These are phyloP conservation scores for Lymantria dispar DNA, from an alignment of 2,888 invertebrate species.

Conservation along the genomic window DNA sequence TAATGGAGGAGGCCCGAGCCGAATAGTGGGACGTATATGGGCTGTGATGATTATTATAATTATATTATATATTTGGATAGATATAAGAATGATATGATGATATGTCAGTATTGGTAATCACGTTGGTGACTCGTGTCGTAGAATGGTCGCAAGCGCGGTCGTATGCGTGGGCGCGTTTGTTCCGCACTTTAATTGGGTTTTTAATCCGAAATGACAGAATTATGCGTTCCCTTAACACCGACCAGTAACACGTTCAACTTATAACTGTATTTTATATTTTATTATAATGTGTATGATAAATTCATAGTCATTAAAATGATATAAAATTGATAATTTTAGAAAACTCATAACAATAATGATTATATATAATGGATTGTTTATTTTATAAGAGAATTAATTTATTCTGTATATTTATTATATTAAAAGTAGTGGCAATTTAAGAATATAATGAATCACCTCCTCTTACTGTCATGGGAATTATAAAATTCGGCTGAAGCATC, in stretches of 20 bases:
- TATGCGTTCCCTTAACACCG: slow-evolving; percentile 22
- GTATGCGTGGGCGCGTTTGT: slow-evolving; percentile 35
- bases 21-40: too few relatives aligned
- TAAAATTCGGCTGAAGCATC: too few relatives aligned
- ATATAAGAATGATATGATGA: not conserved
- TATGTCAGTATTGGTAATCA: slow-evolving; percentile 13
- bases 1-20: too few relatives aligned
- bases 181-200: slow-evolving; percentile 44
- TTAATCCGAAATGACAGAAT: slow-evolving; percentile 47
- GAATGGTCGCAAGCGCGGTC: slow-evolving; percentile 12
- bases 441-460: too few relatives aligned
- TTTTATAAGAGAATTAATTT: too few relatives aligned
- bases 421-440: too few relatives aligned
- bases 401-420: too few relatives aligned
- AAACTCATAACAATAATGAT: not conserved
- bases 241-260: slow-evolving; percentile 7
- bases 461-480: too few relatives aligned
- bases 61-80: not conserved
- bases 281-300: slow-evolving; percentile 21
- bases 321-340: not conserved
- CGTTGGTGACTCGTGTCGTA: slow-evolving; percentile 10
- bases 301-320: slow-evolving; percentile 14
- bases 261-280: slow-evolving; percentile 1
- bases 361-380: too few relatives aligned
- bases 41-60: too few relatives aligned